Evolutionary conservation across 2,888 invertebrate species (phyloP).

Genomic region (Stramonita haemastoma): DNA sequence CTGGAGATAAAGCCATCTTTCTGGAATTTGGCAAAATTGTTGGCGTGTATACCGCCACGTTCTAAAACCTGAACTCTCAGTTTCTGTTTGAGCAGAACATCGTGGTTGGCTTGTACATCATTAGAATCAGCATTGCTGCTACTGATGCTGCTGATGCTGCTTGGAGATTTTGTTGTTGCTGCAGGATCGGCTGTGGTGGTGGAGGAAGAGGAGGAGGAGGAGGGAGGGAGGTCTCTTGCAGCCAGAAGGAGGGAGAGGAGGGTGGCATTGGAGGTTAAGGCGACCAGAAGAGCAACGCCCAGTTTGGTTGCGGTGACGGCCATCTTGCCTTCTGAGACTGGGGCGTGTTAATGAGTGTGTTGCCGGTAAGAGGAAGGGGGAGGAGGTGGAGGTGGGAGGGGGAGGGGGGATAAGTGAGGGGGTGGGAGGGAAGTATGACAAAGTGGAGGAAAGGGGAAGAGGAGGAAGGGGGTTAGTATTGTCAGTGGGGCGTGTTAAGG

Average conservation of each 20-base stretch:
- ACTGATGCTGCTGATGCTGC: neutral
- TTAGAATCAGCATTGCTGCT: neutral
- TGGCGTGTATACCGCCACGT: neutral
- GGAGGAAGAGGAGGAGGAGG: neutral
- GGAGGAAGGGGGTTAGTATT: neutral
- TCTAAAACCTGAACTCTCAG: neutral
- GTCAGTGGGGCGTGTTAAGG: neutral
- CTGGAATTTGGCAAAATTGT: neutral
- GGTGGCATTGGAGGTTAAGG: conserved; percentile 31
- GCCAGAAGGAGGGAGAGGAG: conserved; percentile 32
- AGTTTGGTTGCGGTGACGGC: conserved; percentile 6
- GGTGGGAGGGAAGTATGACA: neutral
- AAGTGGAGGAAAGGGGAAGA: neutral
- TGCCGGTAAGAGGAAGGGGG: neutral
- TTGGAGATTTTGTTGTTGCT: neutral
- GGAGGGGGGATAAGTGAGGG: neutral
- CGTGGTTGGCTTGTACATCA: too few relatives aligned
- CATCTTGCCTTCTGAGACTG: neutral
- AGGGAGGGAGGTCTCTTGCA: neutral
- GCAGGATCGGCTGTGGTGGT: neutral
- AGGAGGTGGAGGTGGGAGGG: neutral
- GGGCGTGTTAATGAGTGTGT: too few relatives aligned
- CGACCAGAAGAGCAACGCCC: conserved; percentile 19
- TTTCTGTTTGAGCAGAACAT: neutral
- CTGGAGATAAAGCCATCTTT: neutral